Evolutionary conservation across 2,888 invertebrate genomes (phyloP).

Genomic region (Aphidoletes aphidimyza): DNA sequence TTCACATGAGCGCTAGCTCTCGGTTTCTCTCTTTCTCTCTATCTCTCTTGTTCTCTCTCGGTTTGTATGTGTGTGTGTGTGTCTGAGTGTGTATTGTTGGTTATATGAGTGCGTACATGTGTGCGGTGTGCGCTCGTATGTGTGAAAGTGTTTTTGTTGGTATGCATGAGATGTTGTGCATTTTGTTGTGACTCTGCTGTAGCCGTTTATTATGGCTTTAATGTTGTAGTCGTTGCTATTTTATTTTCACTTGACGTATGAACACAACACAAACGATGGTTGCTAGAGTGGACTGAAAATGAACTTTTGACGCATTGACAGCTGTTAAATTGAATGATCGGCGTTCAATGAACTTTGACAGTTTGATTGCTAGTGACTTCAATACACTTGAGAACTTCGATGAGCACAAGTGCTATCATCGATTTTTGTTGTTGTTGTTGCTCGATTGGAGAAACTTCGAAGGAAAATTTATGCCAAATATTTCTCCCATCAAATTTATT

Average conservation of each 20-base stretch:
- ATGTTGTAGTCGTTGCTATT: conserved; percentile 5
- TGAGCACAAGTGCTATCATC: too few relatives aligned
- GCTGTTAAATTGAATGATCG: neutral
- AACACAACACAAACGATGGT: neutral
- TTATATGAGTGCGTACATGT: neutral
- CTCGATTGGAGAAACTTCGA: too few relatives aligned
- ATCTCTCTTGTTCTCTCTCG: neutral
- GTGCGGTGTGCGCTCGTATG: too few relatives aligned
- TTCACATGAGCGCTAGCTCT: too few relatives aligned
- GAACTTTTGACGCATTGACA: neutral
- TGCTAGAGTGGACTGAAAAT: neutral
- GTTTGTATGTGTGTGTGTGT: neutral
- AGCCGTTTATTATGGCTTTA: neutral
- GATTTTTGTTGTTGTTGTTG: too few relatives aligned
- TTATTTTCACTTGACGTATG: conserved; percentile 35
- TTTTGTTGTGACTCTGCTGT: conserved; percentile 28
- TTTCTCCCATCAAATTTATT: too few relatives aligned
- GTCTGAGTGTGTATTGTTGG: neutral
- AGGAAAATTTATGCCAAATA: too few relatives aligned
- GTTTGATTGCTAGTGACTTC: neutral
- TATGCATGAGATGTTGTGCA: too few relatives aligned
- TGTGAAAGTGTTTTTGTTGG: too few relatives aligned
- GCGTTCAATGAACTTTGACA: neutral
- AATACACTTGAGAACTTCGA: too few relatives aligned
- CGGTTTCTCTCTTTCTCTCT: too few relatives aligned